Evolutionary conservation across 2,113 vertebrate genomes (phyloP), one percentile per base, ranked within the genome.

Genomic region (Oenanthe melanoleuca): DNA sequence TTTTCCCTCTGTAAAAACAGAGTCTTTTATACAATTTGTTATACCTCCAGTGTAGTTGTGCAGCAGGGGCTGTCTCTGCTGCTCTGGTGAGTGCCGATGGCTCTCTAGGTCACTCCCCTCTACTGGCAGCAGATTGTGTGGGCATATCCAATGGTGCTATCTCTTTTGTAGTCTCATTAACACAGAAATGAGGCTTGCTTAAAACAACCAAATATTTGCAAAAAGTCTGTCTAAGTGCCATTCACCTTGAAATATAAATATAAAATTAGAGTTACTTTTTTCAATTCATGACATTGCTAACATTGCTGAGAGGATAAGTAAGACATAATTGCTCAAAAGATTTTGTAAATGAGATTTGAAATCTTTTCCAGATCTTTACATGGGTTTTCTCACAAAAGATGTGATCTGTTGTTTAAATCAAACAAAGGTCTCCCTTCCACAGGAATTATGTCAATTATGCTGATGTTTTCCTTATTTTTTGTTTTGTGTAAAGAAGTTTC

Each of bases 381-480:
- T n/a, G 19, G 5, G 6, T 59, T 66, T 88, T 17, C 31, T 79
- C 11, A 12, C 26, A 12, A 57, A 80, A 86, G 24, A 31, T 47
- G 17, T 26, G 22, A 65, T 52, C 44, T 45, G 6, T 56, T 74
- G 16, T 40, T 79, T n/a, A 64, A 86, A 59, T 63, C 34, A 63
- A 6, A 60, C 3, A 12, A 74, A 78, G 38, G 14, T 59, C 5
- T 90, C 5, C 21, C 10, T 79, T 72, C 1, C 4, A 33, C 18
- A 67, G 37, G 22, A 83, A 26, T 81, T 38, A n/a, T 6, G 17
- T 64, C 37, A 53, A 7, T 77, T 47, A 49, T 21, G 18, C 57
- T 69, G 26, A 55, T 67, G 34, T 12, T 85, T 92, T 67, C 14
- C 60, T 64, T 60, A 28, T 49, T 64, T 93, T 92, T 95, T 26